Percentiles rank a stretch among this genome's conserved stretches.
These are phyloP conservation scores for Mythimna pallens DNA, from an alignment of 2,888 invertebrate species.

Conservation along the genomic window DNA sequence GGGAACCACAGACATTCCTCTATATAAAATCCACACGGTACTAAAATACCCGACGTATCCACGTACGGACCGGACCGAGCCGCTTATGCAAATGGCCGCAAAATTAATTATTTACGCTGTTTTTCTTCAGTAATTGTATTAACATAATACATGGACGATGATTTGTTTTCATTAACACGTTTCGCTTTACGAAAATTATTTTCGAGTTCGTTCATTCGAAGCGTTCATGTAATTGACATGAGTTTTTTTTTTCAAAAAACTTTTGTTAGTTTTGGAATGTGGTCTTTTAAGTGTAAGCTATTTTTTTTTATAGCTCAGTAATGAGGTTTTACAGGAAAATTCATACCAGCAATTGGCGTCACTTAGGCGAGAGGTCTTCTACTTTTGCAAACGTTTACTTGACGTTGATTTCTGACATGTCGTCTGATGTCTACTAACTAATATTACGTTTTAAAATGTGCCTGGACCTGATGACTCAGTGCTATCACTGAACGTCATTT, in stretches of 20 bases:
- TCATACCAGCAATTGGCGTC: no score
- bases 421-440: no score
- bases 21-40: conserved; percentile 12
- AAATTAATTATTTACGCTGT: conserved; percentile 46
- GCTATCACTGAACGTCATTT: no score
- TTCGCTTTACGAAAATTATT: conserved; percentile 1
- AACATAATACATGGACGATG: conserved; percentile 22
- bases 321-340: no score
- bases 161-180: conserved; percentile 32
- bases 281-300: background rate
- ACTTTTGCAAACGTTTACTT: no score
- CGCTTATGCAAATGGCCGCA: conserved; percentile 49
- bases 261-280: background rate
- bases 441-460: no score
- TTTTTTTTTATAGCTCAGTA: no score
- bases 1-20: background rate
- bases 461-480: no score
- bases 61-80: background rate
- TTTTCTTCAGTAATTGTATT: conserved; percentile 37
- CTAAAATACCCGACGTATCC: conserved; percentile 34
- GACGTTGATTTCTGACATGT: no score
- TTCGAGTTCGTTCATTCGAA: background rate
- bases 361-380: no score
- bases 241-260: background rate
- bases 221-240: background rate